Percentiles rank a stretch among this genome's conserved stretches.
These are phyloP conservation scores for Bradypus variegatus DNA, from an alignment of 2,797 vertebrate genomes.

Conservation along the genomic window DNA sequence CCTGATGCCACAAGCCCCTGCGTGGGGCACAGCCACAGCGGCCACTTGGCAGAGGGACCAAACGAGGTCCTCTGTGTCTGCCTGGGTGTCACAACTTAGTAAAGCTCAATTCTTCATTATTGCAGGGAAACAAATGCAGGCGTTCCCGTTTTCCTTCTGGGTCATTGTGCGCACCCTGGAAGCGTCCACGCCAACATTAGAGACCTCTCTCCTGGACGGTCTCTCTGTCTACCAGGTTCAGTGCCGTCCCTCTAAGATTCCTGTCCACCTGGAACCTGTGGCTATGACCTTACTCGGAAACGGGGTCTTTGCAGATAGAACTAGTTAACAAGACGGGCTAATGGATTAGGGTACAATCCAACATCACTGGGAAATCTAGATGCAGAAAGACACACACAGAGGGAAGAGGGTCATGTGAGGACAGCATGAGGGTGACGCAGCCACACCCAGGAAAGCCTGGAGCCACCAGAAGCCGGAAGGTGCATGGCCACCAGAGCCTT, in stretches of 20 bases:
- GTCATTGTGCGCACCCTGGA: background rate
- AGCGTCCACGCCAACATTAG: background rate
- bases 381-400: background rate
- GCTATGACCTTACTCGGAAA: background rate
- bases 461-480: background rate
- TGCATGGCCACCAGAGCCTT: background rate
- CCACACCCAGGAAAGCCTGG: background rate
- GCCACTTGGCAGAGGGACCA: background rate
- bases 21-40: background rate
- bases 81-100: background rate
- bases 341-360: too few relatives aligned
- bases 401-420: background rate
- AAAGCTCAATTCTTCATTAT: background rate
- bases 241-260: background rate
- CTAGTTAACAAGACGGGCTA: background rate
- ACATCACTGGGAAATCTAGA: background rate
- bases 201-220: background rate
- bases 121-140: background rate
- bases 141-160: background rate
- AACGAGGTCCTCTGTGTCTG: rapidly evolving
- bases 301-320: background rate
- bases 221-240: background rate
- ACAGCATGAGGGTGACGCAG: background rate
- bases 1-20: background rate
- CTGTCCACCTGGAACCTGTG: background rate